Conservation (phyloP, 2,797 vertebrate genomes). For the Spinus olivaceus region DNA sequence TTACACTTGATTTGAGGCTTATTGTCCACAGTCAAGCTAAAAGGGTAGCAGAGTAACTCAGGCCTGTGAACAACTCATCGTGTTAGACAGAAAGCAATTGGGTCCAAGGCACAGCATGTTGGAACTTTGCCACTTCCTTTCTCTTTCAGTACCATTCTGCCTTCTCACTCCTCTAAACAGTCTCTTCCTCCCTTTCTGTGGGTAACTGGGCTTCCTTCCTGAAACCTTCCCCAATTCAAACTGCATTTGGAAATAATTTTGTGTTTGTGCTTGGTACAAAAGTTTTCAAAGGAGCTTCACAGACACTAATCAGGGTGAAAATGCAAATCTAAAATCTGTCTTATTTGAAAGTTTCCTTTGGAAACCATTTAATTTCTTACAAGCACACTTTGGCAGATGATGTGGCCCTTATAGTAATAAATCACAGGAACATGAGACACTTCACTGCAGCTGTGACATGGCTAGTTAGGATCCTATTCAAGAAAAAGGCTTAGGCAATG, state of each 20-base stretch:
- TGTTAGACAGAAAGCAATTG: constrained; percentile 21
- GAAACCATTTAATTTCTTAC: constrained; percentile 58
- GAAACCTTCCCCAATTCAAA: background rate
- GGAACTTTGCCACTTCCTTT: constrained; percentile 20
- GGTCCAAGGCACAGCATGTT: background rate
- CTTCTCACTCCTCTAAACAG: background rate
- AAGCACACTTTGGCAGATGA: constrained; percentile 64
- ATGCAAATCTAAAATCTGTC: constrained; percentile 63
- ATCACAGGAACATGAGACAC: constrained; percentile 66
- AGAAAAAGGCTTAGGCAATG: constrained; percentile 69
- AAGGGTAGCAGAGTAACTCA: background rate
- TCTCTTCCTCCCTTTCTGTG: constrained; percentile 18
- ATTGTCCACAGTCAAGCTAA: background rate
- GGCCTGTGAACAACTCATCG: background rate
- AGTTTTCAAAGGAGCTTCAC: constrained; percentile 47
- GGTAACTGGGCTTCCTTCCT: constrained; percentile 41
- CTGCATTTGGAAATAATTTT: constrained; percentile 38
- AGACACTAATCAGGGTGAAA: constrained; percentile 61
- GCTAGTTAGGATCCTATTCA: constrained; percentile 77
- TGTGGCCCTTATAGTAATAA: constrained; percentile 65
- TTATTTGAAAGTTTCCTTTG: constrained; percentile 59
- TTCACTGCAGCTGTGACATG: constrained; percentile 68
- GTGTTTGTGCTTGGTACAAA: constrained; percentile 47
- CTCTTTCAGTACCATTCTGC: background rate
- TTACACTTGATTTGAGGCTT: constrained; percentile 1